Percentiles rank a stretch among this genome's conserved stretches.
Conservation (phyloP, 2,797 vertebrate genomes). For the Micrastur ruficollis region DNA sequence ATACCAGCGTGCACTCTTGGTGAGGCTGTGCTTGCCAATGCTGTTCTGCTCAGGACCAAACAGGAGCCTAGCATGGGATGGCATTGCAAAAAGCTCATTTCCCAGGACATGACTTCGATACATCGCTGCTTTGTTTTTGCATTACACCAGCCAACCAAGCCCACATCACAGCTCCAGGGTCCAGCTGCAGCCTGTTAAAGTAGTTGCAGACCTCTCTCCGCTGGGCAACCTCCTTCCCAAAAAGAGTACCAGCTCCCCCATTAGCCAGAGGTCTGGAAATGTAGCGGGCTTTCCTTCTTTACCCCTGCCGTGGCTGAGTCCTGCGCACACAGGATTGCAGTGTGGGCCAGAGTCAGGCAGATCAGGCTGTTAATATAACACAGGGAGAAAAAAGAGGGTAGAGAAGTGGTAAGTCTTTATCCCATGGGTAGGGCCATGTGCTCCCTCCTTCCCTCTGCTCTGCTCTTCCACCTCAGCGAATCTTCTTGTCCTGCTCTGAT, state of each 20-base stretch:
- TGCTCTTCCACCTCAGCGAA: not conserved
- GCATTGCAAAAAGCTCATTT: not conserved
- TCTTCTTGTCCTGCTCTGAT: not conserved
- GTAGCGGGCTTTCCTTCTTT: not conserved
- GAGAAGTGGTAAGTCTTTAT: not conserved
- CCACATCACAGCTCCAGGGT: not conserved
- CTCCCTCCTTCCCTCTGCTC: not conserved
- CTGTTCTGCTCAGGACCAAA: not conserved
- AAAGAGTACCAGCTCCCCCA: not conserved
- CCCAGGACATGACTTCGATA: not conserved
- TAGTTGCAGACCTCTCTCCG: not conserved
- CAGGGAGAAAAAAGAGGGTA: not conserved
- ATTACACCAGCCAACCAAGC: not conserved
- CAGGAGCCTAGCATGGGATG: not conserved
- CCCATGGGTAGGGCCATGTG: too few relatives aligned
- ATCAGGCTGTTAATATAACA: not conserved
- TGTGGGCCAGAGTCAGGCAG: not conserved
- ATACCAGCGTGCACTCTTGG: accelerated
- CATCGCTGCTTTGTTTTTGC: not conserved
- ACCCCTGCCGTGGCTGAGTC: not conserved
- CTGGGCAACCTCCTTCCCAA: not conserved
- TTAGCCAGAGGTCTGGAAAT: not conserved
- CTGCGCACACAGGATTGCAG: not conserved
- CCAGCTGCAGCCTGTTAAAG: not conserved
- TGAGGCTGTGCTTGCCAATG: not conserved